These are phyloP conservation scores for Gortyna flavago DNA, from an alignment of 2,888 invertebrate genomes.

Conservation along the genomic window DNA sequence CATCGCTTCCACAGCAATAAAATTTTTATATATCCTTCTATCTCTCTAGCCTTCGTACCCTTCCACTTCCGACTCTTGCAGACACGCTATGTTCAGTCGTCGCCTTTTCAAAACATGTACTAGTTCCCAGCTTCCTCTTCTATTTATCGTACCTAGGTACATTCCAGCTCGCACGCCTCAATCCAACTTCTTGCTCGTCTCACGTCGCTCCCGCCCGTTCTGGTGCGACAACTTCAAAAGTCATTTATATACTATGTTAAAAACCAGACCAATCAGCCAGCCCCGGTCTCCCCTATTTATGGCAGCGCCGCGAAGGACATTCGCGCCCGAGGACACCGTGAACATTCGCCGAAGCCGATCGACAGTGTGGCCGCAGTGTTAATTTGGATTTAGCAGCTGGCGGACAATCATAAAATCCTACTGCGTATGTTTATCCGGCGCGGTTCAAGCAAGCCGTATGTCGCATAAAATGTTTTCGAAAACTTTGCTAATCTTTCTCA, in stretches of 20 bases:
- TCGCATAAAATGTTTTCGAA: constrained; percentile 37
- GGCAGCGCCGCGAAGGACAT: background rate
- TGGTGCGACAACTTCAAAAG: background rate
- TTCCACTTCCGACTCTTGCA: no score
- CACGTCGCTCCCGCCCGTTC: background rate
- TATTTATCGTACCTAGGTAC: background rate
- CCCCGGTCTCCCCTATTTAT: no score
- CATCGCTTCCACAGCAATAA: no score
- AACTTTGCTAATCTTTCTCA: constrained; percentile 42
- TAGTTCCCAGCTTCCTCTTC: no score
- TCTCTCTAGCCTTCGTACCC: no score
- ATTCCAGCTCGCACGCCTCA: background rate
- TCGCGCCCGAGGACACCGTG: background rate
- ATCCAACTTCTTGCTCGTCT: background rate
- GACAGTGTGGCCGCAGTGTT: constrained; percentile 10
- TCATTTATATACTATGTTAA: no score
- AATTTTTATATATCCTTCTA: no score
- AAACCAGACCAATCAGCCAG: no score
- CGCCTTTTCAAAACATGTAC: no score
- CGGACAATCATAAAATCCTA: background rate
- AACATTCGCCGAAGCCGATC: background rate
- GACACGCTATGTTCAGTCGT: no score
- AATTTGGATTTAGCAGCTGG: background rate
- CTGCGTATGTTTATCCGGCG: background rate
- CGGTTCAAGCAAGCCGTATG: constrained; percentile 3